Conservation (phyloP, 2,797 vertebrate genomes). For the Astyanax mexicanus region DNA sequence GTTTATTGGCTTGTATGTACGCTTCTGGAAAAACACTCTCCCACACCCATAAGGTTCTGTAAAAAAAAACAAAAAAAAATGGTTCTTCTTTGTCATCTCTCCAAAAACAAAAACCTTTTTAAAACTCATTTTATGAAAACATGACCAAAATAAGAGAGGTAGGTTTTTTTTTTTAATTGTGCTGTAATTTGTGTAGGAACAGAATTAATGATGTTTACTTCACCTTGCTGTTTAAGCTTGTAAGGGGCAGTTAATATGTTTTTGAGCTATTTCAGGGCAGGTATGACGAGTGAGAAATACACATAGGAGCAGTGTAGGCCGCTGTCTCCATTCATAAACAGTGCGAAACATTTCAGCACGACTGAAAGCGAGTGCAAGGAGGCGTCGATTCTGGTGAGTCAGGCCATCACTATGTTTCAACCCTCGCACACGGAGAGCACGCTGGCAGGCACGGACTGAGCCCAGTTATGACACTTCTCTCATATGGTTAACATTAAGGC, state of each 20-base stretch:
- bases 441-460: not conserved
- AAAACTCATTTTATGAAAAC: too few relatives aligned
- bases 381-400: slow-evolving; percentile 27
- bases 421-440: not conserved
- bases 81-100: too few relatives aligned
- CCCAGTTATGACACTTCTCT: not conserved
- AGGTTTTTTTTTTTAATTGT: too few relatives aligned
- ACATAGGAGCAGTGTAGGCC: slow-evolving; percentile 39
- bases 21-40: too few relatives aligned
- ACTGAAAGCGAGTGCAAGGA: slow-evolving; percentile 35
- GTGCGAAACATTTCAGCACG: slow-evolving; percentile 24
- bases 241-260: not conserved
- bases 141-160: too few relatives aligned
- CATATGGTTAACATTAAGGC: not conserved
- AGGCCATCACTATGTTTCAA: slow-evolving; percentile 22
- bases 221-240: slow-evolving; percentile 48
- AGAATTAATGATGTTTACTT: slow-evolving; percentile 56
- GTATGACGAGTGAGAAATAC: slow-evolving; percentile 52
- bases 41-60: too few relatives aligned
- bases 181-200: not conserved
- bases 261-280: not conserved
- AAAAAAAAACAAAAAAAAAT: too few relatives aligned
- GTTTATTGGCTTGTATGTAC: too few relatives aligned
- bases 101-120: too few relatives aligned
- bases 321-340: slow-evolving; percentile 8